These are phyloP conservation scores for Pyrgilauda ruficollis DNA, from an alignment of 2,113 vertebrate species.

Conservation along the genomic window DNA sequence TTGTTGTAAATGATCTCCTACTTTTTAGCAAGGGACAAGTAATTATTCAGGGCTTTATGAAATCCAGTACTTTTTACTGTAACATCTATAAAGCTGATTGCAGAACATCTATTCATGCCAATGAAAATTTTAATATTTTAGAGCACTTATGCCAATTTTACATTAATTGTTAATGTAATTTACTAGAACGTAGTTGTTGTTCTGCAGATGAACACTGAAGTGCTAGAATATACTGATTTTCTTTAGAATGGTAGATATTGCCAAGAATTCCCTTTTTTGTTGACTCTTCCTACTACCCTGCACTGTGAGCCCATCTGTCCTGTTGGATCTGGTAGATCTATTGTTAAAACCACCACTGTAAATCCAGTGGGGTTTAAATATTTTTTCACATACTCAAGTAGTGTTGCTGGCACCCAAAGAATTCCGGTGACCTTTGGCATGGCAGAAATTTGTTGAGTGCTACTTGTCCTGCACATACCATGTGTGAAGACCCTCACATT, in stretches of 20 bases:
- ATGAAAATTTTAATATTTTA: slow-evolving; percentile 40
- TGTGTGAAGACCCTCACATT: neutral
- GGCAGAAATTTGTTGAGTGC: neutral
- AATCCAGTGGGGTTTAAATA: neutral
- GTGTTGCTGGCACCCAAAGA: neutral
- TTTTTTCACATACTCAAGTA: neutral
- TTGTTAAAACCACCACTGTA: neutral
- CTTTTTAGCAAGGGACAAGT: neutral
- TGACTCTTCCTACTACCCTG: neutral
- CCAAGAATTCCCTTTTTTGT: neutral
- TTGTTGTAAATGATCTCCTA: neutral
- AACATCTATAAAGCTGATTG: slow-evolving; percentile 29
- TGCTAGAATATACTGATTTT: neutral
- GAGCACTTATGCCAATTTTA: neutral
- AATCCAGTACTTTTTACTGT: slow-evolving; percentile 32
- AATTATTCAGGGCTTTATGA: slow-evolving; percentile 2
- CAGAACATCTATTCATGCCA: slow-evolving; percentile 10
- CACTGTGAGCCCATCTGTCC: neutral
- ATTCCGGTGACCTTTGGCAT: neutral
- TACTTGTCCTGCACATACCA: neutral
- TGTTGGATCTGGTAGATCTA: neutral
- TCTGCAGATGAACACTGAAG: neutral
- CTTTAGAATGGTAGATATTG: neutral
- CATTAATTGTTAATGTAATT: slow-evolving; percentile 45
- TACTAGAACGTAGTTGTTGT: neutral